Percentiles rank a stretch among this genome's conserved stretches.
phyloP scores from a whole-genome alignment of 2,888 invertebrate genomes.

The Torymus auratus region DNA sequence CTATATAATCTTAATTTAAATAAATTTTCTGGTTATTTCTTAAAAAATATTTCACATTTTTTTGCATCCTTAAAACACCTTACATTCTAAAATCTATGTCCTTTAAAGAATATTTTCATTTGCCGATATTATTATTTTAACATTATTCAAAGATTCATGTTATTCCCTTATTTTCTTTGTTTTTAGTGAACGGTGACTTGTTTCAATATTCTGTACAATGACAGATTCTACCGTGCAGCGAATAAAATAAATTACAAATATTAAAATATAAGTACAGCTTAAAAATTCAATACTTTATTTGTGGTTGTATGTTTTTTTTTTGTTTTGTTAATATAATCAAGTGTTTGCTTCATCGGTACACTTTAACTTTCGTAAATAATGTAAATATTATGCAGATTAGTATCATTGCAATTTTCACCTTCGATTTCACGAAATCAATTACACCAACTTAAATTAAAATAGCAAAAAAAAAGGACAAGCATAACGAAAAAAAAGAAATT shows the following conservation, averaged over 20 bases:
- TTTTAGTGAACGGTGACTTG: not conserved
- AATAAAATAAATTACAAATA: not conserved
- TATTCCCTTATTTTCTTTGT: not conserved
- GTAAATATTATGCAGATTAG: slow-evolving; percentile 27
- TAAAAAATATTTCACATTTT: slow-evolving; percentile 65
- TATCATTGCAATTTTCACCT: slow-evolving; percentile 14
- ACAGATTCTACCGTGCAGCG: not conserved
- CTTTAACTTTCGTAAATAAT: slow-evolving; percentile 15
- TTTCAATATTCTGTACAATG: slow-evolving; percentile 13
- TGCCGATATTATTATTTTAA: not conserved
- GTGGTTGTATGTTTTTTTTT: too few species aligned
- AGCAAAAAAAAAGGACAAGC: not conserved
- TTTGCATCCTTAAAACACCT: slow-evolving; percentile 48
- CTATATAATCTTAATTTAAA: slow-evolving; percentile 63
- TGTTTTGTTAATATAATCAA: not conserved
- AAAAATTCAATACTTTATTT: too few species aligned
- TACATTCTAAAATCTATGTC: not conserved
- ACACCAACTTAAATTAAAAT: not conserved
- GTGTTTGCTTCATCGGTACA: not conserved
- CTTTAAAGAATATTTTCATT: slow-evolving; percentile 5
- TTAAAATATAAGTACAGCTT: too few species aligned
- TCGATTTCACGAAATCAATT: slow-evolving; percentile 34
- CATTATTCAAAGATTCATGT: slow-evolving; percentile 3
- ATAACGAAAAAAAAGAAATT: not conserved
- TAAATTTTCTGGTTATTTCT: slow-evolving; percentile 65